Evolutionary conservation across 2,113 vertebrate species (phyloP).

Genomic region (Alectura lathami): DNA sequence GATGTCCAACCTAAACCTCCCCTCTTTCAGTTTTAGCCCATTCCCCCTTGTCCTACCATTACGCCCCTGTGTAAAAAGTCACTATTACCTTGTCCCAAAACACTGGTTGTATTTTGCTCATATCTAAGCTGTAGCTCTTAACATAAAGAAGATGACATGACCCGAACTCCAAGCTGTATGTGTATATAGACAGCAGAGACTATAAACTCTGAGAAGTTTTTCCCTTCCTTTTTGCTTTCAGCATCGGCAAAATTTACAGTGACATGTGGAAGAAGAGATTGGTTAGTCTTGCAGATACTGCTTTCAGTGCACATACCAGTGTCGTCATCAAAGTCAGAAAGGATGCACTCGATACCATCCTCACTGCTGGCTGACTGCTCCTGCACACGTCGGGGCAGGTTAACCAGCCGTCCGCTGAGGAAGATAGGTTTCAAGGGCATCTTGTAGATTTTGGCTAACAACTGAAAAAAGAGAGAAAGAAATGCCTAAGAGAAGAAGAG

Average conservation of each 20-base stretch:
- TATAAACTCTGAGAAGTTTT: not conserved
- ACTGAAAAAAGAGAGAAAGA: constrained; percentile 69
- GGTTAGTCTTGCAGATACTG: not conserved
- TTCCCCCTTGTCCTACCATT: too few relatives aligned
- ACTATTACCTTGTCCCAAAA: not conserved
- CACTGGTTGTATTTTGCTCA: not conserved
- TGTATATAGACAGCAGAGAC: not conserved
- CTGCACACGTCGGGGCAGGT: constrained; percentile 84
- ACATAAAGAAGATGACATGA: not conserved
- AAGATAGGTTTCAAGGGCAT: constrained; percentile 97
- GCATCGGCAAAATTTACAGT: not conserved
- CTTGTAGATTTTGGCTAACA: constrained; percentile 96
- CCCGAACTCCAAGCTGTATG: not conserved
- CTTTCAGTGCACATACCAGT: constrained; percentile 80
- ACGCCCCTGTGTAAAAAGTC: too few relatives aligned
- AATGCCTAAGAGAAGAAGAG: not conserved
- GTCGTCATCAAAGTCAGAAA: constrained; percentile 94
- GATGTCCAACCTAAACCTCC: too few relatives aligned
- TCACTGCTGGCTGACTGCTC: constrained; percentile 90
- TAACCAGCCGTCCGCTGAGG: constrained; percentile 85
- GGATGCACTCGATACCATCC: constrained; percentile 89
- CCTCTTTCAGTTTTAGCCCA: too few relatives aligned
- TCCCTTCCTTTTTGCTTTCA: not conserved
- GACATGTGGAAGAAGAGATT: accelerated
- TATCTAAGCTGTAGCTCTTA: not conserved